Conservation (phyloP, 2,797 vertebrate species). For the Lutjanus argentimaculatus region DNA sequence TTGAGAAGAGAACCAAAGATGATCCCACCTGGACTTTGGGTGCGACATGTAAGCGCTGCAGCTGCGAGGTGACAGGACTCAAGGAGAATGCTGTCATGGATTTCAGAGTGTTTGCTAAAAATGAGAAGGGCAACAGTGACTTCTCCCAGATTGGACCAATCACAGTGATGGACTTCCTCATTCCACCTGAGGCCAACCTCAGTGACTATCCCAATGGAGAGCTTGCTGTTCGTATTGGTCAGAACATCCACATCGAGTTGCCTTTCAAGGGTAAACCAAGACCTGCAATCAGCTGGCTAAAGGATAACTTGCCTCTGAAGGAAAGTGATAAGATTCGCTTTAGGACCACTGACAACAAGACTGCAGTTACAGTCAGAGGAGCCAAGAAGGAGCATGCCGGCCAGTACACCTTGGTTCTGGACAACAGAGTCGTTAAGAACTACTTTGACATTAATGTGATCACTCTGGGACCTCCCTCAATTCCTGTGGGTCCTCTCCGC, state of each 20-base stretch:
- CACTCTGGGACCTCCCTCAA: slow-evolving; percentile 93
- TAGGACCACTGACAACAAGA: slow-evolving; percentile 96
- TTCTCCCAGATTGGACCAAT: slow-evolving; percentile 91
- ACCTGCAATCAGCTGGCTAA: slow-evolving; percentile 94
- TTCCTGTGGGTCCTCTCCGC: slow-evolving; percentile 92
- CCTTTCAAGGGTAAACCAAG: slow-evolving; percentile 97
- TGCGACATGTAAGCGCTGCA: slow-evolving; percentile 91
- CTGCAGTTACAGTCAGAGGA: slow-evolving; percentile 92
- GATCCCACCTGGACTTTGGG: slow-evolving; percentile 90
- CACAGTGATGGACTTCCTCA: slow-evolving; percentile 92
- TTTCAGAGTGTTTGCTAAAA: slow-evolving; percentile 95
- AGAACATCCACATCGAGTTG: slow-evolving; percentile 94
- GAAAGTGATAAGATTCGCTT: slow-evolving; percentile 95
- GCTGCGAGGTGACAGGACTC: slow-evolving; percentile 90
- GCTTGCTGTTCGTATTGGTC: slow-evolving; percentile 92
- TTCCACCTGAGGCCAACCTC: slow-evolving; percentile 93
- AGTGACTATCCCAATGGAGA: slow-evolving; percentile 93
- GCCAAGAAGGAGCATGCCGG: slow-evolving; percentile 95
- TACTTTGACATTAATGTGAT: slow-evolving; percentile 91
- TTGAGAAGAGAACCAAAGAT: slow-evolving; percentile 91
- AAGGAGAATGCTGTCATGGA: slow-evolving; percentile 91
- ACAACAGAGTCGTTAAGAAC: slow-evolving; percentile 92
- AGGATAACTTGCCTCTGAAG: slow-evolving; percentile 93
- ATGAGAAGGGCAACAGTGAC: slow-evolving; percentile 97
- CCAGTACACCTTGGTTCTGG: slow-evolving; percentile 95